A percentile compares a stretch with the other conserved stretches of the same genome.
phyloP scores from a whole-genome alignment of 1,140 invertebrate genomes.

The Drosophila pachea region DNA sequence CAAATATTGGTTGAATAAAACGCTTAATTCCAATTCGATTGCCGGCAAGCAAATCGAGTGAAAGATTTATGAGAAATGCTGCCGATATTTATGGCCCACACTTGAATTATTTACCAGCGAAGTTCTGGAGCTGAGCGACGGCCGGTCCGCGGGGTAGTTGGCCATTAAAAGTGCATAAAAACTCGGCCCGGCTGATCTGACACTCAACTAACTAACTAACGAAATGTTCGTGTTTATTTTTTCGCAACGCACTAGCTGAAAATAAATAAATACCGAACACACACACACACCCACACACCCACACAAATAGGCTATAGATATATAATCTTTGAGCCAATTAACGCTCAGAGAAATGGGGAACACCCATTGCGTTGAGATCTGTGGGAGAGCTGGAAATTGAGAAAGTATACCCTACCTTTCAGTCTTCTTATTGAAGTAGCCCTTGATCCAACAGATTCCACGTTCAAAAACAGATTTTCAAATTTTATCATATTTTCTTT shows the following conservation, averaged over 20 bases:
- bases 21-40: slow-evolving; percentile 62
- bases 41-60: slow-evolving; percentile 56
- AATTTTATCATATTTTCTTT: too few relatives aligned
- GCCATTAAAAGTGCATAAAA: slow-evolving; percentile 73
- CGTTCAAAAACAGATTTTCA: too few relatives aligned
- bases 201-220: slow-evolving; percentile 13
- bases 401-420: too few relatives aligned
- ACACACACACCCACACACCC: background rate
- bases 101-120: slow-evolving; percentile 65
- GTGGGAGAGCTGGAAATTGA: background rate
- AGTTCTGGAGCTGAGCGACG: slow-evolving; percentile 24
- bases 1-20: slow-evolving; percentile 66
- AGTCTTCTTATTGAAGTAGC: too few relatives aligned
- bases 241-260: slow-evolving; percentile 41
- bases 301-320: background rate
- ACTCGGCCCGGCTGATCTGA: slow-evolving; percentile 22
- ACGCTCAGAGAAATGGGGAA: slow-evolving; percentile 34
- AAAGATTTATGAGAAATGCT: slow-evolving; percentile 73
- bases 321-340: slow-evolving; percentile 56
- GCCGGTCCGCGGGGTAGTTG: background rate
- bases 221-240: slow-evolving; percentile 56
- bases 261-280: slow-evolving; percentile 55
- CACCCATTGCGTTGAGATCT: slow-evolving; percentile 38
- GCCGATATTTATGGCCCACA: slow-evolving; percentile 62
- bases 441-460: too few relatives aligned